Evolutionary conservation across 2,888 invertebrate species (phyloP), one percentile per base, ranked within the genome.

Genomic region (Stenoptilia bipunctidactyla): DNA sequence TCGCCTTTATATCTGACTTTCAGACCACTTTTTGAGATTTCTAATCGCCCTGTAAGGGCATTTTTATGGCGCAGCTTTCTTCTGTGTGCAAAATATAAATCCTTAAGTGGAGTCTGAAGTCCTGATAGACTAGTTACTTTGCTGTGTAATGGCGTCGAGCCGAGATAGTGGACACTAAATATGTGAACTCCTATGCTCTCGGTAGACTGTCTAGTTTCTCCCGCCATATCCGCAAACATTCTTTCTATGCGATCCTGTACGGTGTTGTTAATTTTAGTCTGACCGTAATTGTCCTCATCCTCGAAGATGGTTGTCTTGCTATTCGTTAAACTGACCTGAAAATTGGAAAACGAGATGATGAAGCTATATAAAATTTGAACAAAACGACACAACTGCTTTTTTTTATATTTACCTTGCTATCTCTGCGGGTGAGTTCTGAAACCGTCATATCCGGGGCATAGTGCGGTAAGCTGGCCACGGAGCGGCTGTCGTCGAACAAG

Each of bases 231-330:
- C 15, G 88, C 88, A 61, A 94, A 94, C 89, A 94, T 92, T 54
- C 90, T 89, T 64, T 94, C 94, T 68, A 95, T 94, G 55, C 92
- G 89, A 12, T 92, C 93, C 67, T 95, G 94, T 1, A 94, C 93
- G 40, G 90, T 90, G 56, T 92, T 92, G 49, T 71, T 80, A 45
- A 67, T 66, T 54, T 72, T 74, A 39, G 60, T 74, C 45, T 72
- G 68, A 47, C 75, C 73, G 55, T 79, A 82, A 41, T 63, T 65
- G 45, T 71, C 70, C 44, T 75, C 82, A 64, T 82, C 71, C 62
- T 82, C 79, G 50, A 66, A 72, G 45, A 74, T 61, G 30, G 62
- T 63, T 41, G 65, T 53, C 58, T 76, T 74, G 42, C 61, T 61
- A 25, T 52, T 66, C 33, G 64, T 56, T 45, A 72, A 65, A 54